Base-by-base conservation (phyloP, 2,797 vertebrate genomes). In the Poecilia velifera region DNA sequence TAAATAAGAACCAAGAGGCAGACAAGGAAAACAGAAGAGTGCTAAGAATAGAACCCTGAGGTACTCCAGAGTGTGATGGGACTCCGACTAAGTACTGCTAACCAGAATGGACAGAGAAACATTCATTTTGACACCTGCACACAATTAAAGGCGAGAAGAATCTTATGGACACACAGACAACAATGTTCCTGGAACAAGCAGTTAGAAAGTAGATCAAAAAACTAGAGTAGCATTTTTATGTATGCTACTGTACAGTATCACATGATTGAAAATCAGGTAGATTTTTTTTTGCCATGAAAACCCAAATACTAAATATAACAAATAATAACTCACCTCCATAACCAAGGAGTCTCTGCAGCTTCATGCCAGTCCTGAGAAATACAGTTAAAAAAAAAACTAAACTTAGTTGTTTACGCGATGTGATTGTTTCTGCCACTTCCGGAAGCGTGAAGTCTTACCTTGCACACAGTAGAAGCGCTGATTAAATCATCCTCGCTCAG, bases 401-500 rank as follows among this genome's bases (percentile, higher is more conserved):
- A 46, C 14, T 25, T 3, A 12, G 2, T 18, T 9, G 0, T 66
- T 25, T 28, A 31, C 0, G 20, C 7, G 3, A 22, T 45, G 6
- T n/a, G 3, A 20, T 12, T 6, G 25, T 18, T 72, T 62, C 0
- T 28, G 34, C 10, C 47, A 93, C 91, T 94, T 94, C 93, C 93
- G 93, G 82, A 82, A 45, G 0, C 59, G 64, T 6, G 39, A n/a
- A 70, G 2, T 4, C 82, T 90, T 87, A 96, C 96, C 95, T 96
- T 92, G 89, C 95, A 95, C 28, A 97, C 96, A 57, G 73, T 71
- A 0, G 96, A 95, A 0, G 88, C 93, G 3, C 39, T 74, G 51
- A 94, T 91, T 74, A 97, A 88, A 81, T 97, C 96, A 1, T 91
- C 89, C 1, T 94, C 93, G 3, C 82, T 73, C 72, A 97, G 89